Conservation (phyloP, 1,140 invertebrate genomes). For the Drosophila micromelanica region DNA sequence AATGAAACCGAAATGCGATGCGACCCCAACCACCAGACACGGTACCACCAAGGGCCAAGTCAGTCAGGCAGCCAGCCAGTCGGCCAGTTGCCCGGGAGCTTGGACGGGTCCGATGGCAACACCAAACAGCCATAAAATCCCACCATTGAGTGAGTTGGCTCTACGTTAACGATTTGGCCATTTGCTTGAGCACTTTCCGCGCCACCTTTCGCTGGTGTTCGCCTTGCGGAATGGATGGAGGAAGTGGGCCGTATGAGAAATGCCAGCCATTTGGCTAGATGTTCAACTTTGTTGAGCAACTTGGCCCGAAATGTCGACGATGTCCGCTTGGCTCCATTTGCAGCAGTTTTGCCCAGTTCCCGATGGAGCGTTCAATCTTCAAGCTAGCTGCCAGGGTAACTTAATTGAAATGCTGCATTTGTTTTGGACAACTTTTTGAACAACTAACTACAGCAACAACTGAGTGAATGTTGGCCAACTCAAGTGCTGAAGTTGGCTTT, state of each 20-base stretch:
- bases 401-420: constrained; percentile 57
- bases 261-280: constrained; percentile 34
- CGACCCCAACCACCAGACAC: constrained; percentile 11
- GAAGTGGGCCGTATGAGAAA: constrained; percentile 33
- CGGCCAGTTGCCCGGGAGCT: background rate
- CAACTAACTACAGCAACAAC: background rate
- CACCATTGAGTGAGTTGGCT: constrained; percentile 27
- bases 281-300: constrained; percentile 47
- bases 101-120: background rate
- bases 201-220: constrained; percentile 26
- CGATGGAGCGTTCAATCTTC: constrained; percentile 48
- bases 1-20: constrained; percentile 56
- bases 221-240: too few species aligned
- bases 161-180: constrained; percentile 48
- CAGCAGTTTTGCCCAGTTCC: constrained; percentile 33
- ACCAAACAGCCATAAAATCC: constrained; percentile 26
- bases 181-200: constrained; percentile 41
- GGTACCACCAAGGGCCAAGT: background rate
- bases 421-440: constrained; percentile 46
- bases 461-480: constrained; percentile 8
- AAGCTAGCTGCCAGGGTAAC: constrained; percentile 25
- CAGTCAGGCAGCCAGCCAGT: constrained; percentile 18
- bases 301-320: constrained; percentile 20
- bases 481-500: constrained; percentile 29
- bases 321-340: constrained; percentile 25